Conservation (phyloP, 2,888 invertebrate genomes). For the Sycophila texana region DNA sequence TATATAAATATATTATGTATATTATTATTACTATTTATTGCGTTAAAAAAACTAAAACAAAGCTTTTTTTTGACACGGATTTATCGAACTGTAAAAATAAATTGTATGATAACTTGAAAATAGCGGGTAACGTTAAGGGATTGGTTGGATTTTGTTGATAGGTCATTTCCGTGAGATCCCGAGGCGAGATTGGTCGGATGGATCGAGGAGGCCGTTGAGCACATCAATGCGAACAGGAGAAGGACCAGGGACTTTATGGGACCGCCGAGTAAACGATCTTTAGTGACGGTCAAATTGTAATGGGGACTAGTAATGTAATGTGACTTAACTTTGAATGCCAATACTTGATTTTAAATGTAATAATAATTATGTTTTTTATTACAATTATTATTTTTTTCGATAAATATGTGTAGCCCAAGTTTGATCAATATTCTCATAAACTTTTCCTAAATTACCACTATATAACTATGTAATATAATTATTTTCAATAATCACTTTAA, state of each 20-base stretch:
- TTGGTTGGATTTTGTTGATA: conserved; percentile 58
- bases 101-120: not conserved
- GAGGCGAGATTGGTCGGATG: conserved; percentile 61
- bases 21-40: too few species aligned
- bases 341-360: not conserved
- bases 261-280: not conserved
- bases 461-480: too few species aligned
- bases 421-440: too few species aligned
- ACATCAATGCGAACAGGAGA: conserved; percentile 8
- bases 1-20: too few species aligned
- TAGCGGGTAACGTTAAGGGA: not conserved
- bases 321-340: not conserved
- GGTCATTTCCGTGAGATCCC: conserved; percentile 66
- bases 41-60: too few species aligned
- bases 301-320: not conserved
- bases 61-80: too few species aligned
- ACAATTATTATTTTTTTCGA: too few species aligned
- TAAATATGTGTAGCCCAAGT: too few species aligned
- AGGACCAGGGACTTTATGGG: conserved; percentile 20
- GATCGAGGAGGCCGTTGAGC: conserved; percentile 48
- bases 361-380: too few species aligned
- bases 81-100: too few species aligned
- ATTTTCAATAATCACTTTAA: too few species aligned
- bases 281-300: conserved; percentile 26
- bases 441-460: too few species aligned